phyloP scores from a whole-genome alignment of 2,797 vertebrate genomes.

The Coccyzus lansbergi region DNA sequence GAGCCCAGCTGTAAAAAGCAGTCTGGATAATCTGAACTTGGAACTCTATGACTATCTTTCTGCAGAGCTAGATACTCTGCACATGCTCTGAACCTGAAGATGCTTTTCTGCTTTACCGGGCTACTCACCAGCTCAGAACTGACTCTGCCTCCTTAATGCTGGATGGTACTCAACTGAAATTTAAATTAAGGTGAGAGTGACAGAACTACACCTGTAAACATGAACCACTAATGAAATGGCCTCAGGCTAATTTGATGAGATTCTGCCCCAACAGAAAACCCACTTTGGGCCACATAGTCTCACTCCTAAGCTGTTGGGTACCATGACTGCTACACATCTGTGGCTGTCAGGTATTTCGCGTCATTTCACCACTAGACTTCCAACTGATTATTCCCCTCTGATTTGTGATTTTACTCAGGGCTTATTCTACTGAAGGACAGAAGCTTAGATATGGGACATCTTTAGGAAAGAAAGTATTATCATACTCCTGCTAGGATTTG shows the following conservation, averaged over 20 bases:
- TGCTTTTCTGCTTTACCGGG: neutral
- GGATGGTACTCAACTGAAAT: neutral
- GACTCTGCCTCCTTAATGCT: neutral
- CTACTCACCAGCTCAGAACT: neutral
- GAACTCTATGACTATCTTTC: neutral
- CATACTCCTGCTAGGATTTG: neutral
- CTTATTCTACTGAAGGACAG: neutral
- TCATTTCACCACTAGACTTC: neutral
- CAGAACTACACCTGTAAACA: neutral
- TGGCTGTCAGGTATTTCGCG: neutral
- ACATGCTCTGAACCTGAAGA: neutral
- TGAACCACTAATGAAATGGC: neutral
- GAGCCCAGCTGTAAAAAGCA: neutral
- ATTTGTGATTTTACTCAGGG: neutral
- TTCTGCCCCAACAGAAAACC: neutral
- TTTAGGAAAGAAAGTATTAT: neutral
- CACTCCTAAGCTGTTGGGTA: neutral
- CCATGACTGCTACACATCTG: neutral
- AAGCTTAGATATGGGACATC: neutral
- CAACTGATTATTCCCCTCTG: neutral
- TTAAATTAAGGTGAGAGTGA: neutral
- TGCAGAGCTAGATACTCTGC: neutral
- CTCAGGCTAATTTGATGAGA: neutral
- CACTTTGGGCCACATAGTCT: neutral
- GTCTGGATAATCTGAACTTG: rapidly evolving